These are phyloP conservation scores for Nerophis ophidion DNA, from an alignment of 2,113 vertebrate species.

Conservation along the genomic window DNA sequence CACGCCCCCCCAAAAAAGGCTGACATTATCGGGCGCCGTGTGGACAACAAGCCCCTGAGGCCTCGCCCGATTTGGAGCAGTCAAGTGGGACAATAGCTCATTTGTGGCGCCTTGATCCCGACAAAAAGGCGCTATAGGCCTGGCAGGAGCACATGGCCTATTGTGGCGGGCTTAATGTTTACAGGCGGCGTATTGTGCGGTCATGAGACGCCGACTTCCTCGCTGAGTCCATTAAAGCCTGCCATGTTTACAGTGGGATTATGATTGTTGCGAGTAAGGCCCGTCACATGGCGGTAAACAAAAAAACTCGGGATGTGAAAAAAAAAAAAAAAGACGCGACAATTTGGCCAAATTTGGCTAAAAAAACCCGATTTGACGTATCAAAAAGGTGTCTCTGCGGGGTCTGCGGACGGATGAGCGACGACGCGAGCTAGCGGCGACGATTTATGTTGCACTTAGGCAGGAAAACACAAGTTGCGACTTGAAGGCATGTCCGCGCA, in stretches of 20 bases:
- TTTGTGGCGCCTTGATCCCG: slow-evolving; percentile 60
- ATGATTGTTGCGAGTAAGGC: slow-evolving; percentile 43
- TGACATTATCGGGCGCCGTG: slow-evolving; percentile 46
- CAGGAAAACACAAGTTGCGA: slow-evolving; percentile 59
- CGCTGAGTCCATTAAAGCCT: slow-evolving; percentile 51
- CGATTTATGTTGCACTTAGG: slow-evolving; percentile 68
- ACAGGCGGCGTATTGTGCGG: slow-evolving; percentile 42
- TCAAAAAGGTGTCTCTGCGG: too few relatives aligned
- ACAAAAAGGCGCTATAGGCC: slow-evolving; percentile 50
- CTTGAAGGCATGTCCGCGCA: slow-evolving; percentile 50
- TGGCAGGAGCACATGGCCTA: slow-evolving; percentile 48
- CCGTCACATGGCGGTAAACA: slow-evolving; percentile 47
- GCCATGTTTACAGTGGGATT: slow-evolving; percentile 61
- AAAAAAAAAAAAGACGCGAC: neutral
- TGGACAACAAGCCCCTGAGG: slow-evolving; percentile 47
- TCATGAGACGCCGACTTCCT: slow-evolving; percentile 55
- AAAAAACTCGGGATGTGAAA: neutral
- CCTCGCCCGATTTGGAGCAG: slow-evolving; percentile 50
- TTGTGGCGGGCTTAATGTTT: slow-evolving; percentile 60
- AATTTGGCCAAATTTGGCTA: slow-evolving; percentile 1
- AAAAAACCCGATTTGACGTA: neutral
- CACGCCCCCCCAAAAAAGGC: slow-evolving; percentile 16
- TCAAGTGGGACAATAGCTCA: slow-evolving; percentile 57
- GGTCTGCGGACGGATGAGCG: neutral
- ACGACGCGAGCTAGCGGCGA: slow-evolving; percentile 12